These are phyloP conservation scores for Platysternon megacephalum DNA, from an alignment of 2,113 vertebrate genomes.

Conservation along the genomic window DNA sequence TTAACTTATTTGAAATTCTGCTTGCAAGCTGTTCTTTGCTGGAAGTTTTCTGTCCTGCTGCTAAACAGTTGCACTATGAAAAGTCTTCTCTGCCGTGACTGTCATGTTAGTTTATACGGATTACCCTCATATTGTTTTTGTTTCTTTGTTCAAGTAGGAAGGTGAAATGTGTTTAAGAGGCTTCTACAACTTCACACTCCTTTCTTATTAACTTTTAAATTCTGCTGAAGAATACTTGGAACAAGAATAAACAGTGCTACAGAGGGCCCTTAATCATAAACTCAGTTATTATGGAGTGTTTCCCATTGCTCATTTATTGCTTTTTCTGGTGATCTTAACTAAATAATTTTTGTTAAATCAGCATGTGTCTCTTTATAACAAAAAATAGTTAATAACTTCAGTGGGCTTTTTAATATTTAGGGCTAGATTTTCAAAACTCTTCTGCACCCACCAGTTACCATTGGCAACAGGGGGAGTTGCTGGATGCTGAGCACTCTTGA, in stretches of 20 bases:
- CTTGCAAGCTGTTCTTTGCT: background rate
- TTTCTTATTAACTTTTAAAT: background rate
- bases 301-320: background rate
- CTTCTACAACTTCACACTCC: background rate
- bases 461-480: background rate
- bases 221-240: background rate
- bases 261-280: background rate
- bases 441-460: background rate
- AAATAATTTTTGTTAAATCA: background rate
- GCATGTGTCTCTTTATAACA: background rate
- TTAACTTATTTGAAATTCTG: background rate
- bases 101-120: constrained; percentile 27
- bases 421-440: background rate
- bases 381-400: background rate
- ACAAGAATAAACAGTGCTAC: background rate
- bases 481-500: background rate
- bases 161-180: background rate
- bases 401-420: background rate
- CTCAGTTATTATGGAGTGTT: background rate
- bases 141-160: constrained; percentile 18
- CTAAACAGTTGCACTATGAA: background rate
- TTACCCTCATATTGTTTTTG: constrained; percentile 5
- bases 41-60: constrained; percentile 2
- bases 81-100: background rate
- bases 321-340: background rate